Conservation (phyloP, 2,888 invertebrate genomes). For the Drosophila robusta region DNA sequence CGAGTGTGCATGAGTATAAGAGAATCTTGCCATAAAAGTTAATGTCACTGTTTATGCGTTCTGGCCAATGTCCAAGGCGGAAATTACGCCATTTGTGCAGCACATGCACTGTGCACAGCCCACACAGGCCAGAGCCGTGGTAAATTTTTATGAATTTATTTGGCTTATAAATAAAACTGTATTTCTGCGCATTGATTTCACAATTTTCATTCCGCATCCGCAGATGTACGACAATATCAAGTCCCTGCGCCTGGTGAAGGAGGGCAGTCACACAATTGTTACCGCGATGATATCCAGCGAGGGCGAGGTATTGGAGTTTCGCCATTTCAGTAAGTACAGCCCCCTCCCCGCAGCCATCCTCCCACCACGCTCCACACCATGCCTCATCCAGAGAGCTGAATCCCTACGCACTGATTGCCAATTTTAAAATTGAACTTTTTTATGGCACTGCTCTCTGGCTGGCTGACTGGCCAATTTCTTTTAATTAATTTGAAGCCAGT, state of each 20-base stretch:
- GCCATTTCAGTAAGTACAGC: slow-evolving; percentile 85
- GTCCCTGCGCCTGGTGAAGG: slow-evolving; percentile 89
- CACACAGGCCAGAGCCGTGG: slow-evolving; percentile 33
- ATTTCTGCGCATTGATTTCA: slow-evolving; percentile 70
- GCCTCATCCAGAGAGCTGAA: slow-evolving; percentile 12
- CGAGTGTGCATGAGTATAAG: slow-evolving; percentile 25
- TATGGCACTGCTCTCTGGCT: slow-evolving; percentile 61
- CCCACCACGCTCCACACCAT: slow-evolving; percentile 1
- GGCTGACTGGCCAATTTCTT: slow-evolving; percentile 71
- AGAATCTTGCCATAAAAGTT: slow-evolving; percentile 78
- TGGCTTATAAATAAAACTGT: slow-evolving; percentile 76
- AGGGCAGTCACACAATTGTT: slow-evolving; percentile 89
- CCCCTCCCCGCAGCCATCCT: neutral
- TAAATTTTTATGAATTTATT: slow-evolving; percentile 81
- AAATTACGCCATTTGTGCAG: slow-evolving; percentile 78
- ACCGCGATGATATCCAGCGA: slow-evolving; percentile 95
- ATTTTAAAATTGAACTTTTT: slow-evolving; percentile 81
- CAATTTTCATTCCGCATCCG: slow-evolving; percentile 64
- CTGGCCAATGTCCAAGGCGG: slow-evolving; percentile 79
- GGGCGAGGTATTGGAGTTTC: slow-evolving; percentile 94
- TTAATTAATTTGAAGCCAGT: slow-evolving; percentile 78
- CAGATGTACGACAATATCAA: slow-evolving; percentile 97
- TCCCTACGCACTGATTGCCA: slow-evolving; percentile 75
- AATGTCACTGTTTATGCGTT: slow-evolving; percentile 82
- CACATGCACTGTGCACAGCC: slow-evolving; percentile 61